Evolutionary conservation across 2,888 invertebrate genomes (phyloP), one percentile per base, ranked within the genome.

Genomic region (Drosophila affinis): DNA sequence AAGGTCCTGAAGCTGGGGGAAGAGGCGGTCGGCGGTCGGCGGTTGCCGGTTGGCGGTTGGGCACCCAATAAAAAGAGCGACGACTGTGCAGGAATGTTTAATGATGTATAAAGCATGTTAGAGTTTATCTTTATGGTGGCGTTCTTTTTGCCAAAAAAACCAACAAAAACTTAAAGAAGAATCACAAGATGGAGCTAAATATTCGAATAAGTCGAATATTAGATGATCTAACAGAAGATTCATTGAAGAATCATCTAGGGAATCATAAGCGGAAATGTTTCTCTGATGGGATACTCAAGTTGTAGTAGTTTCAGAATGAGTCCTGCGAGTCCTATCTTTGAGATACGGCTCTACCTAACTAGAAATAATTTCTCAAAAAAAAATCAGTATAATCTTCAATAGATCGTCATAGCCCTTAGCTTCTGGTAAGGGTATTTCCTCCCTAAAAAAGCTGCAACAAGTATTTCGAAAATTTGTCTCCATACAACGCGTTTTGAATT

Each of bases 91-190:
- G 90, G 90, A 88, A 89, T 87, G 89, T 89, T 88, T 89, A 89
- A 88, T 89, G 87, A 89, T 88, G 90, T 89, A 88, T 87, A 88
- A 89, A 89, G 84, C 90, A 88, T 88, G 88, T 88, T 88, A 90
- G 90, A 88, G 88, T 88, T 88, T 88, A 88, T 88, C 88, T 88
- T 88, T 88, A 88, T 90, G 86, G 88, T 89, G 89, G 86, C 84
- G 85, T 85, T 85, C 78, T 77, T 87, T 64, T 76, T 56, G 60
- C 69, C 67, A 86, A 79, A 76, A 72, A 12, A 32, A 39, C 34
- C 39, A 53, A 32, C 32, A 53, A 48, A 69, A 62, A 12, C 34
- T 27, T 14, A 56, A 58, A 70, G 27, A 29, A 59, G 21, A 74
- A 70, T 32, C 27, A 46, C 39, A 65, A 69, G 61, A 49, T 24